Evolutionary conservation across 92 coral and sea anemone genomes (phyloP).

Genomic region (Palythoa heliodiscus): DNA sequence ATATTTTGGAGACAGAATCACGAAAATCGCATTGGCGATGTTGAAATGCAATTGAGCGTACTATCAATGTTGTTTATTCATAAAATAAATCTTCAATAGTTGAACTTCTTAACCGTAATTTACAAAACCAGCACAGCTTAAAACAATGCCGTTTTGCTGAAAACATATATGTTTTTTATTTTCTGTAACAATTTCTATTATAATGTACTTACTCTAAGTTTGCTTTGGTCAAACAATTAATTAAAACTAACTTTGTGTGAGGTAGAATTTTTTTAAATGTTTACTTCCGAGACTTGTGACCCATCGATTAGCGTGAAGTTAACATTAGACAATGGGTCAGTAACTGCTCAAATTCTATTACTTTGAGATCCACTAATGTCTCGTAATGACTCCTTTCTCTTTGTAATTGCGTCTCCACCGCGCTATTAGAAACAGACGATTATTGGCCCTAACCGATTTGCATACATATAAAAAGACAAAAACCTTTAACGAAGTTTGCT

Average conservation of each 20-base stretch:
- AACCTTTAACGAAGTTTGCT: background rate
- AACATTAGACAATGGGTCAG: background rate
- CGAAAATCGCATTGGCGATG: too few species aligned
- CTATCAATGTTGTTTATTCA: too few species aligned
- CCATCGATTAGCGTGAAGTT: background rate
- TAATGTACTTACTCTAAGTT: conserved; percentile 2
- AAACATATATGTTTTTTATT: background rate
- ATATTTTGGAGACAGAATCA: too few species aligned
- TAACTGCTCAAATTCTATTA: conserved; percentile 32
- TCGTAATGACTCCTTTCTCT: conserved; percentile 14
- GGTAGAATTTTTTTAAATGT: background rate
- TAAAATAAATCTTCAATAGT: too few species aligned
- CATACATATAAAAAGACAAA: conserved; percentile 24
- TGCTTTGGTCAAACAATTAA: conserved; percentile 5
- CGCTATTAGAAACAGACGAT: conserved; percentile 23
- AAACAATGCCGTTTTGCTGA: too few species aligned
- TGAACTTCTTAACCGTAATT: too few species aligned
- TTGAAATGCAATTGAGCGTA: too few species aligned
- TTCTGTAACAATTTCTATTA: background rate
- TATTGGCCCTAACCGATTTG: conserved; percentile 21
- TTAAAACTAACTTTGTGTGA: conserved; percentile 22
- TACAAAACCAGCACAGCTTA: too few species aligned
- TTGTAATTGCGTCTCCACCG: conserved; percentile 17
- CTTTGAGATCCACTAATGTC: conserved; percentile 10
- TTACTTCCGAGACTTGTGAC: conserved; percentile 3